Base-by-base conservation (phyloP, 2,113 vertebrate genomes). In the Polypterus senegalus region DNA sequence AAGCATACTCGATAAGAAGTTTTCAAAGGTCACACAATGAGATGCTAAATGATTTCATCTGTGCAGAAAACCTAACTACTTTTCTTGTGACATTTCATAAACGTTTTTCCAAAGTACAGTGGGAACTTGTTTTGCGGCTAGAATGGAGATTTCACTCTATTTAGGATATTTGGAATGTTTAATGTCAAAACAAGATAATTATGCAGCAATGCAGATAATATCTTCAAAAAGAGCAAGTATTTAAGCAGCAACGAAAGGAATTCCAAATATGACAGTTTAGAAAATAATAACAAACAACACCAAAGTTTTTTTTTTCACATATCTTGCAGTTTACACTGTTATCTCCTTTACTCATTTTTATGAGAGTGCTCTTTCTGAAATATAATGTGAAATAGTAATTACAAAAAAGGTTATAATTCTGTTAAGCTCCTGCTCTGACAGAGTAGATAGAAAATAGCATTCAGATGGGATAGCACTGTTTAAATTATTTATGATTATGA, bases 281-380 rank as follows among this genome's bases (percentile, higher is more conserved):
- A 9, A 66, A 66, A 66, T 62, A 66, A 66, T 58, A 58, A 61
- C 58, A 66, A 58, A 66, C 54, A 46, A 46, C n/a, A 45, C 10
- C 54, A 57, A 49, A 9, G 5, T 47, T 43, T 52, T 9, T 53
- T 66, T 62, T 47, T 53, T 48, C 27, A 27, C 27, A 27, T 27
- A 27, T 27, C 27, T 27, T 27, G 27, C 27, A 27, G 27, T 27
- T 27, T 27, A 27, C 27, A 27, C 27, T 27, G 27, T 27, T 27
- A 27, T 27, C 27, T 27, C 27, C 27, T 27, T 27, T 27, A 27
- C 27, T 27, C 2, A 27, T 27, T 27, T 27, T 27, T 27, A 27
- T 27, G 27, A 27, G 27, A 1, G 27, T 27, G 27, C 27, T 27
- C 27, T 27, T 27, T 27, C 27, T 27, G 27, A 27, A 27, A 27